Evolutionary conservation across 1,140 invertebrate genomes (phyloP).

Genomic region (Octopus bimaculoides): DNA sequence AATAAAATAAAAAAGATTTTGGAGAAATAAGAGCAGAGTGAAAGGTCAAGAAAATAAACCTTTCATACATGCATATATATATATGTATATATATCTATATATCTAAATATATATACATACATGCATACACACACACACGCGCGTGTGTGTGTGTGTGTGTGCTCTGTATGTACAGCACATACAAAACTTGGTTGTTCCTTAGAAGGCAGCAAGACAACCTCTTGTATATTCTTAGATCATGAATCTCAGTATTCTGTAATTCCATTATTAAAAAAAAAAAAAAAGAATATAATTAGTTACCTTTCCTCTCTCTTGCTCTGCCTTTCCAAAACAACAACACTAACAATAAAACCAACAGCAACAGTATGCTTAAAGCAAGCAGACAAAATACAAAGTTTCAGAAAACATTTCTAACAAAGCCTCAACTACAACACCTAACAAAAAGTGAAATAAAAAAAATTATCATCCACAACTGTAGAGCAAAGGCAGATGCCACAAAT

Average conservation of each 20-base stretch:
- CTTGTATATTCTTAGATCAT: not conserved
- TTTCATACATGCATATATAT: too few relatives aligned
- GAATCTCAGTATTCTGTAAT: constrained; percentile 13
- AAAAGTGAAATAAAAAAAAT: not conserved
- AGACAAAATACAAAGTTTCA: not conserved
- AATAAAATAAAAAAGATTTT: too few relatives aligned
- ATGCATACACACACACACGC: too few relatives aligned
- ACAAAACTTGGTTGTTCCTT: constrained; percentile 10
- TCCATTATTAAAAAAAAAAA: constrained; percentile 9
- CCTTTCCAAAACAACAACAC: not conserved
- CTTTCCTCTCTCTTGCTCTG: not conserved
- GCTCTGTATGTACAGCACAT: not conserved
- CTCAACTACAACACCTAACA: not conserved
- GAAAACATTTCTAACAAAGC: too few relatives aligned
- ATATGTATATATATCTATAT: too few relatives aligned
- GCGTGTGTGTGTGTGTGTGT: too few relatives aligned
- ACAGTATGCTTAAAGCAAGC: not conserved
- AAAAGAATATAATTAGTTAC: not conserved
- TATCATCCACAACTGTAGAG: not conserved
- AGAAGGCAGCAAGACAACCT: constrained; percentile 14
- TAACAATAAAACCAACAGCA: not conserved
- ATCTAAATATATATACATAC: too few relatives aligned
- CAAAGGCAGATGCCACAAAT: constrained; percentile 14
- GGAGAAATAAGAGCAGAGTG: too few relatives aligned
- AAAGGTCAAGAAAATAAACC: too few relatives aligned